A percentile compares a stretch with the other conserved stretches of the same genome.
phyloP scores from a whole-genome alignment of 2,888 invertebrate genomes.

The Lamellibrachia satsuma region DNA sequence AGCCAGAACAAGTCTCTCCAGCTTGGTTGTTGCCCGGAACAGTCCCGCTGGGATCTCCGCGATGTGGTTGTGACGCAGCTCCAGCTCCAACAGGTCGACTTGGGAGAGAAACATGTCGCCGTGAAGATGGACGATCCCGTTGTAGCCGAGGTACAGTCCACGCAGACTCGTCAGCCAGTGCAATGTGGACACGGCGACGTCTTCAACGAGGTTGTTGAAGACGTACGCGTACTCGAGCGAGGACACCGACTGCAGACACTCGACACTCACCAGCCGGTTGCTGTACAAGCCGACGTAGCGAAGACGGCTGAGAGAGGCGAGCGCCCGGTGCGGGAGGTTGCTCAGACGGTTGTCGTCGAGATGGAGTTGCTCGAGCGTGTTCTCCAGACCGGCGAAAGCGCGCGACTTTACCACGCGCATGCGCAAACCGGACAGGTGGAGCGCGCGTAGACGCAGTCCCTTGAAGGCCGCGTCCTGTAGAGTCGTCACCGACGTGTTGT shows the following conservation, averaged over 20 bases:
- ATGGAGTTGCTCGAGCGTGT: not conserved
- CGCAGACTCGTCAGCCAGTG: not conserved
- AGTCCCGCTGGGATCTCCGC: conserved; percentile 18
- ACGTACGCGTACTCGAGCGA: not conserved
- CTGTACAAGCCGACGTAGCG: not conserved
- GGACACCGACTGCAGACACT: not conserved
- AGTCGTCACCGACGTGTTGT: not conserved
- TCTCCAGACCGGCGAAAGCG: not conserved
- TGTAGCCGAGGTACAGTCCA: conserved; percentile 26
- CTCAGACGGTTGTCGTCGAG: conserved; percentile 9
- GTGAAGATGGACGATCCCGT: conserved; percentile 21
- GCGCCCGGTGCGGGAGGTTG: not conserved
- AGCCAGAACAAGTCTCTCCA: conserved; percentile 8
- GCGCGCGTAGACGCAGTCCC: not conserved
- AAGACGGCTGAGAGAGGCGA: not conserved
- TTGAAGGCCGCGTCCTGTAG: not conserved
- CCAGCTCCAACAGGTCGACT: conserved; percentile 14
- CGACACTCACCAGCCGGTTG: not conserved
- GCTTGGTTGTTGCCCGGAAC: not conserved
- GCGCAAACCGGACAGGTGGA: not conserved
- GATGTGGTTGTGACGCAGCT: conserved; percentile 25
- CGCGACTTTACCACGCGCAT: conserved; percentile 1
- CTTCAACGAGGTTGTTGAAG: not conserved
- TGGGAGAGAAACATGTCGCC: conserved; percentile 24
- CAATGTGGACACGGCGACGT: not conserved